Conservation (phyloP, 1,140 invertebrate species). For the Anoplolepis gracilipes region DNA sequence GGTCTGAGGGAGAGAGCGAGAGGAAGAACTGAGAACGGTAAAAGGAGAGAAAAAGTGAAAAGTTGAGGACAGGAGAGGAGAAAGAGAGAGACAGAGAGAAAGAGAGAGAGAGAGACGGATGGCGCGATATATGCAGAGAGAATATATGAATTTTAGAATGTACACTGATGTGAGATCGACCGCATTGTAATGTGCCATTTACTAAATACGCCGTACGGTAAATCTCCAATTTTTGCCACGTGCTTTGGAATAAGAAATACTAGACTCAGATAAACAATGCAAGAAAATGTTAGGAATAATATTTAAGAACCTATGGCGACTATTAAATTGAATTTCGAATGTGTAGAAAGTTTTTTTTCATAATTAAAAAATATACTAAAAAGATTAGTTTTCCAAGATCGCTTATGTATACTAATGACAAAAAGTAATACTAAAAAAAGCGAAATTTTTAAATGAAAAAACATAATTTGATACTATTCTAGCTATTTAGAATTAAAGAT, state of each 20-base stretch:
- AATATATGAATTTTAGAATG: conserved; percentile 37
- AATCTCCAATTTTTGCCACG: conserved; percentile 12
- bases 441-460: too few relatives aligned
- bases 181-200: conserved; percentile 32
- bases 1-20: conserved; percentile 77
- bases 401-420: too few relatives aligned
- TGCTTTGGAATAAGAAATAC: not conserved
- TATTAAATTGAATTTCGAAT: not conserved
- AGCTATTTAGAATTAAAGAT: too few relatives aligned
- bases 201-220: conserved; percentile 5
- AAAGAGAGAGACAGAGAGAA: not conserved
- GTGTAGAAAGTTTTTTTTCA: not conserved
- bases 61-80: not conserved
- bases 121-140: not conserved
- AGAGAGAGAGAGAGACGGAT: not conserved
- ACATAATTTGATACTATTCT: too few relatives aligned
- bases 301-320: not conserved
- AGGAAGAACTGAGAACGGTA: conserved; percentile 61
- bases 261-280: not conserved
- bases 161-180: conserved; percentile 31
- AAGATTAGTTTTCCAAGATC: too few relatives aligned
- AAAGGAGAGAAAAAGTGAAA: conserved; percentile 53
- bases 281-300: not conserved
- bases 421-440: too few relatives aligned
- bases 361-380: too few relatives aligned